Conservation (phyloP, 2,888 invertebrate species). For the Lucinisca nassula region DNA sequence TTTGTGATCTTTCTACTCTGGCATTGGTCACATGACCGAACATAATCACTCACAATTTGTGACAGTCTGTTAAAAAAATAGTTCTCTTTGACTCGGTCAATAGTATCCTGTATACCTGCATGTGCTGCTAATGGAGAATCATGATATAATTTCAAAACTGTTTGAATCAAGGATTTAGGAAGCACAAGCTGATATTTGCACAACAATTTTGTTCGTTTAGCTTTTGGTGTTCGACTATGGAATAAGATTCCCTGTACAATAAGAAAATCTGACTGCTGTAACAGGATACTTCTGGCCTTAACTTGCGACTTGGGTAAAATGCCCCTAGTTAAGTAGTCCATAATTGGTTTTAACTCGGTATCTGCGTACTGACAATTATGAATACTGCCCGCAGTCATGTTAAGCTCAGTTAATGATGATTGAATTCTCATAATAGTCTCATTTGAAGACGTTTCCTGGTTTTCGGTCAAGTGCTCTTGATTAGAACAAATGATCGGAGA, state of each 20-base stretch:
- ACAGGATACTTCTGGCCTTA: slow-evolving; percentile 29
- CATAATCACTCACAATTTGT: slow-evolving; percentile 42
- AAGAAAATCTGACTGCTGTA: slow-evolving; percentile 42
- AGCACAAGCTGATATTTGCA: slow-evolving; percentile 48
- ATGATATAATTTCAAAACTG: slow-evolving; percentile 38
- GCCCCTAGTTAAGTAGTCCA: slow-evolving; percentile 27
- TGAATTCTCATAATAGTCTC: not conserved
- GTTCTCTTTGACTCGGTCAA: slow-evolving; percentile 28
- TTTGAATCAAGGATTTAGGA: slow-evolving; percentile 28
- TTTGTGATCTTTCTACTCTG: slow-evolving; percentile 50
- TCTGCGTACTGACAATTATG: slow-evolving; percentile 33
- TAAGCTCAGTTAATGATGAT: not conserved
- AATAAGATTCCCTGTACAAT: slow-evolving; percentile 36
- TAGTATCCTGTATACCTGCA: slow-evolving; percentile 44
- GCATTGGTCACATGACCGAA: slow-evolving; percentile 49
- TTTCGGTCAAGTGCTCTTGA: not conserved
- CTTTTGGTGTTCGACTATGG: slow-evolving; percentile 29
- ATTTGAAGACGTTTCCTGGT: not conserved
- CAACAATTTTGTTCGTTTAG: slow-evolving; percentile 42
- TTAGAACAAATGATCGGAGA: slow-evolving; percentile 43
- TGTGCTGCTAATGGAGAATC: slow-evolving; percentile 44
- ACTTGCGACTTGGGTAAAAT: slow-evolving; percentile 41
- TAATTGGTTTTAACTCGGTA: slow-evolving; percentile 31
- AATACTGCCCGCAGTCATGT: slow-evolving; percentile 30
- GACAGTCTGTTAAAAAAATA: slow-evolving; percentile 37